A percentile compares a stretch with the other conserved stretches of the same genome.
These are phyloP conservation scores for Percina caprodes DNA, from an alignment of 2,113 vertebrate species.

Conservation along the genomic window DNA sequence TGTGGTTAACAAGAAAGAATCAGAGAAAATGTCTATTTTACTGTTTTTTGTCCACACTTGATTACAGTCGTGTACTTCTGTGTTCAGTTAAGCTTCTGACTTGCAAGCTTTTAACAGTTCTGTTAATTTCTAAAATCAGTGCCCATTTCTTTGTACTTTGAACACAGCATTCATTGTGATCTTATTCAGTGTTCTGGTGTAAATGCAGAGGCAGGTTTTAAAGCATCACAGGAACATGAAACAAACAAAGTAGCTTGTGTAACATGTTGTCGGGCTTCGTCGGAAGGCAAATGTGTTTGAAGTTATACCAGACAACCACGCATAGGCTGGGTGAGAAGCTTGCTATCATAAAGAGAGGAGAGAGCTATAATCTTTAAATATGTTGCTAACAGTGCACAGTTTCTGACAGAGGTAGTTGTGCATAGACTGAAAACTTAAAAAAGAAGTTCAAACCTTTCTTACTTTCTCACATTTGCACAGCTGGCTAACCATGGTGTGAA, in stretches of 20 bases:
- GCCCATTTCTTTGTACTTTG: not conserved
- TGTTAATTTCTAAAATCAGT: not conserved
- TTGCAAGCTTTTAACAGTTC: not conserved
- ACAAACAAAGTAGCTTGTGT: not conserved
- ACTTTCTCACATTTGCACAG: no score
- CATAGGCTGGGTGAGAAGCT: not conserved
- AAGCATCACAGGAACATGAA: not conserved
- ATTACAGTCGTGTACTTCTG: not conserved
- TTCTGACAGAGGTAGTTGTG: not conserved
- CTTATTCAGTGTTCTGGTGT: not conserved
- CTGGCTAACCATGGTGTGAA: not conserved
- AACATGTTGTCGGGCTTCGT: not conserved
- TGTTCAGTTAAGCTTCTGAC: not conserved
- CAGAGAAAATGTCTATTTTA: not conserved
- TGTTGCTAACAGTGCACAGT: not conserved
- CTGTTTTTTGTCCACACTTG: not conserved
- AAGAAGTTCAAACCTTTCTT: no score
- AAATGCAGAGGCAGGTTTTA: not conserved
- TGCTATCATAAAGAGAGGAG: not conserved
- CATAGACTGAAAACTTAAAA: not conserved
- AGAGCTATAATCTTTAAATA: not conserved
- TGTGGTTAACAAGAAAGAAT: not conserved
- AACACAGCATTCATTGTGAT: not conserved
- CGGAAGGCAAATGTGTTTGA: not conserved
- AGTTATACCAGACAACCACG: no score